These are phyloP conservation scores for Botrylloides violaceus DNA, from an alignment of 23 tunicate genomes.

Conservation along the genomic window DNA sequence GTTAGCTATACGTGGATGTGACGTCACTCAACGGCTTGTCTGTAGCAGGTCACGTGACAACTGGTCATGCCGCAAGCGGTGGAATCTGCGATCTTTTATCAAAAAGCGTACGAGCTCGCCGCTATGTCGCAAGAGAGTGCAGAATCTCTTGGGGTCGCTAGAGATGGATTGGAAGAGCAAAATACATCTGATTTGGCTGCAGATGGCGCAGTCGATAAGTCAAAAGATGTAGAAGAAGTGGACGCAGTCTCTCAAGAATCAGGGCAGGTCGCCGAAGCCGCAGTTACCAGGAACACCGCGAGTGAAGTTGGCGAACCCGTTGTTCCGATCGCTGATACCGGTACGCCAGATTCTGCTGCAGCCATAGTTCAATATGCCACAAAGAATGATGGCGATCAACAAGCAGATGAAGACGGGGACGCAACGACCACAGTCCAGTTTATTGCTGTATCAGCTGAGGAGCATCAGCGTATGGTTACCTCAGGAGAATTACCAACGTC, in stretches of 20 bases:
- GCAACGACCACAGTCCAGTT: slow-evolving; percentile 99
- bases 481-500: slow-evolving; percentile 95
- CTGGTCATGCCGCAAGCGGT: slow-evolving; percentile 19
- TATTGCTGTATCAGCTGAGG: slow-evolving; percentile 99
- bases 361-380: background rate
- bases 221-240: background rate
- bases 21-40: too few species aligned
- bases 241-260: background rate
- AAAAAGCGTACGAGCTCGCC: slow-evolving; percentile 19
- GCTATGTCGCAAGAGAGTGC: slow-evolving; percentile 17
- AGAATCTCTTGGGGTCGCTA: slow-evolving; percentile 27
- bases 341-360: background rate
- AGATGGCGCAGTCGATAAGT: background rate
- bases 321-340: background rate
- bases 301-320: background rate
- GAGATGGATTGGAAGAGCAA: slow-evolving; percentile 14
- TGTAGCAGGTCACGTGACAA: slow-evolving; percentile 14
- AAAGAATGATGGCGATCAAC: background rate
- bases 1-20: too few species aligned
- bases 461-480: slow-evolving; percentile 93
- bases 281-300: background rate
- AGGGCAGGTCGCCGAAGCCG: background rate
- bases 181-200: background rate
- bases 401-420: slow-evolving; percentile 51
- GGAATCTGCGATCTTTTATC: background rate